Conservation (phyloP, 2,113 vertebrate genomes). For the Dicaeum eximium region DNA sequence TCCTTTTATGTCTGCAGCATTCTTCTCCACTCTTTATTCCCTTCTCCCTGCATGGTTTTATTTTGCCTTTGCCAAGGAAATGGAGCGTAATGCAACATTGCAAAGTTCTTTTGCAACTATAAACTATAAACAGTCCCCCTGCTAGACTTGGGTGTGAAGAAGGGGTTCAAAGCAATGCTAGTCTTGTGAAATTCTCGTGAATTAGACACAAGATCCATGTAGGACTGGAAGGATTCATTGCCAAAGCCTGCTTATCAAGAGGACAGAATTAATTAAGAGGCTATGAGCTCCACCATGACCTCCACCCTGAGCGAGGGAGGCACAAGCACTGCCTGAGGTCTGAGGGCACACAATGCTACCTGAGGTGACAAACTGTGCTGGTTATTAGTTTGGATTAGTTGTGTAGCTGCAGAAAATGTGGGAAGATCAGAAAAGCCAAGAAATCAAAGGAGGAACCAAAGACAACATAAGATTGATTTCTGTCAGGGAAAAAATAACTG, state of each 20-base stretch:
- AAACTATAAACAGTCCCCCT: neutral
- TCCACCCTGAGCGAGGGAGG: neutral
- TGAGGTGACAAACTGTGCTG: neutral
- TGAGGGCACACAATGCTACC: fast-evolving
- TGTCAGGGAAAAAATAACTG: neutral
- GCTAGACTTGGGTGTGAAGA: neutral
- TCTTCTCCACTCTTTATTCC: neutral
- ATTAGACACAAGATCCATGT: neutral
- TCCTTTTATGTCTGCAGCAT: neutral
- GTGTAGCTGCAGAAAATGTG: neutral
- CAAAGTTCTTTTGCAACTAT: neutral
- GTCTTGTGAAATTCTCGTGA: fast-evolving
- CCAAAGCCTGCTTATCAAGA: neutral
- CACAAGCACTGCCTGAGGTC: neutral
- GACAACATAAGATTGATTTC: neutral
- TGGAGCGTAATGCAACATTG: fast-evolving
- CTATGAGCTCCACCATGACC: neutral
- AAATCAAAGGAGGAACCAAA: neutral
- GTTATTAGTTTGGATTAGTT: neutral
- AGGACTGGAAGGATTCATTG: neutral
- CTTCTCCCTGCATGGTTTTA: neutral
- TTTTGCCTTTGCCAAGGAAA: neutral
- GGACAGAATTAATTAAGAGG: neutral
- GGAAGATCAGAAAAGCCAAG: neutral
- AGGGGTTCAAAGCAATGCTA: neutral